phyloP scores from a whole-genome alignment of 2,797 vertebrate genomes.

The Lagorchestes hirsutus region DNA sequence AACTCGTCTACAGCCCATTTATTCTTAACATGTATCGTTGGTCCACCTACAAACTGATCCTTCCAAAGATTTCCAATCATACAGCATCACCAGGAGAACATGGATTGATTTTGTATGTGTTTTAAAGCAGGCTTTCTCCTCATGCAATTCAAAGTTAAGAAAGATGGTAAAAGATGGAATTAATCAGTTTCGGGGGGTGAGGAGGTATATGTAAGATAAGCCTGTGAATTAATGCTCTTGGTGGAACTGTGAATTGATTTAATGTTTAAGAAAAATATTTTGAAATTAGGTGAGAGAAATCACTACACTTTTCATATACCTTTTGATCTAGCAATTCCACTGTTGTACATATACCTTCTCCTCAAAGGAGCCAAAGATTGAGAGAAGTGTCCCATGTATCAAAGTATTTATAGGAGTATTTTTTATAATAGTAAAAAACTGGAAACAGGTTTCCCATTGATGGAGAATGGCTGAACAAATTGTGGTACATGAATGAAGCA shows the following conservation, averaged over 20 bases:
- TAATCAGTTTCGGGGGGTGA: background rate
- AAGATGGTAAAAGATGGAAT: background rate
- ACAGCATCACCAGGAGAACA: background rate
- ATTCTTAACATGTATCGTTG: background rate
- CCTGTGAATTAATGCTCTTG: background rate
- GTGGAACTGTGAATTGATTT: background rate
- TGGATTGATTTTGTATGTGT: background rate
- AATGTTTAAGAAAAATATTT: background rate
- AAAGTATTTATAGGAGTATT: background rate
- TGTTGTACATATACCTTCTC: background rate
- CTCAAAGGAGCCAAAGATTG: background rate
- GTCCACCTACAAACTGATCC: background rate
- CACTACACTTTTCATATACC: background rate
- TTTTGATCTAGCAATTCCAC: background rate
- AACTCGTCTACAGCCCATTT: background rate
- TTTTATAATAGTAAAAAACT: background rate
- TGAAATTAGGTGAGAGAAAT: background rate
- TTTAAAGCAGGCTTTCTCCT: background rate
- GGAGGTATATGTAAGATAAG: background rate
- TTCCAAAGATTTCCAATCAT: background rate
- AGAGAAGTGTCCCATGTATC: background rate
- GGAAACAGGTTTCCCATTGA: background rate
- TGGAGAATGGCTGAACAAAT: background rate
- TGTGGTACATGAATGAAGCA: background rate
- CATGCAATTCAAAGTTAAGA: background rate